Percentiles rank a stretch among this genome's conserved stretches.
These are phyloP conservation scores for Oreochromis tanganicae DNA, from an alignment of 2,113 vertebrate genomes.

Conservation along the genomic window DNA sequence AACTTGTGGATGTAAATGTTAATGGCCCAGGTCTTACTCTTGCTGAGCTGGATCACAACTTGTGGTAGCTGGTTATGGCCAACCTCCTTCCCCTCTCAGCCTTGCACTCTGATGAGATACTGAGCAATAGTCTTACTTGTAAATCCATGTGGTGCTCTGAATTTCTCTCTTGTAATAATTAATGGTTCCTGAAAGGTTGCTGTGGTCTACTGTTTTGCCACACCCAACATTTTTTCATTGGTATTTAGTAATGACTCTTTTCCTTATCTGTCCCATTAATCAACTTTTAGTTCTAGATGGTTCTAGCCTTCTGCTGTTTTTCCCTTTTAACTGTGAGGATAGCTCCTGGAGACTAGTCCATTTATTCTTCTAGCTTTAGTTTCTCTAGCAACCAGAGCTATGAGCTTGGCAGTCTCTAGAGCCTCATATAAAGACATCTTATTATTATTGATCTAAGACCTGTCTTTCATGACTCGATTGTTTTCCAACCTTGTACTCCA, in stretches of 20 bases:
- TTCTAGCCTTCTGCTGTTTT: not conserved
- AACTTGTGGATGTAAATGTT: not conserved
- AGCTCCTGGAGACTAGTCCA: not conserved
- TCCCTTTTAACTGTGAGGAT: not conserved
- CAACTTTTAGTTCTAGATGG: not conserved
- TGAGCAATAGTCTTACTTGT: not conserved
- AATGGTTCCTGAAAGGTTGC: not conserved
- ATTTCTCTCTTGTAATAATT: not conserved
- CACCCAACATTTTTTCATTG: not conserved
- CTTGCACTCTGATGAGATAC: not conserved
- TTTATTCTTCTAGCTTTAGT: not conserved
- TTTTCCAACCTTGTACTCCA: not conserved
- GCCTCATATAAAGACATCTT: not conserved
- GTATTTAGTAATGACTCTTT: not conserved
- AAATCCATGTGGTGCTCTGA: not conserved
- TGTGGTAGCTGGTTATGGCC: not conserved
- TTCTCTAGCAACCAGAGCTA: not conserved
- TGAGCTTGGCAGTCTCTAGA: not conserved
- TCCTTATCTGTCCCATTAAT: not conserved
- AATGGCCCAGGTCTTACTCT: not conserved
- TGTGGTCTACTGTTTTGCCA: not conserved
- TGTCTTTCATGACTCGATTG: not conserved
- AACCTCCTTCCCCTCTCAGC: not conserved
- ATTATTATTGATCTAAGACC: not conserved
- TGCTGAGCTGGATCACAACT: not conserved